Conservation (phyloP, 2,888 invertebrate species). For the Trisateles emortualis region DNA sequence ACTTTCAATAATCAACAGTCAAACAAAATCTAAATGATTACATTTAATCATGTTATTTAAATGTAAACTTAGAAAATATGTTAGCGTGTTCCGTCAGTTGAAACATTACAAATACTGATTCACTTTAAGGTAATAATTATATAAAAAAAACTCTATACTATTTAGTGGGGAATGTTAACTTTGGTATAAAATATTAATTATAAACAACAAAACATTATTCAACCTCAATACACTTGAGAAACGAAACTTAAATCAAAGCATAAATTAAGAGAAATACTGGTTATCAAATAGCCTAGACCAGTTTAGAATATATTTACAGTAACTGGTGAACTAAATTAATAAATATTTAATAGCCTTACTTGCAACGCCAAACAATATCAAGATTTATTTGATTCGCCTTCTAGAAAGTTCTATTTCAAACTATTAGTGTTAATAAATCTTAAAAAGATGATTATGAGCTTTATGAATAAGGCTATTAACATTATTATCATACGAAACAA, state of each 20-base stretch:
- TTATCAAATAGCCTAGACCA: slow-evolving; percentile 78
- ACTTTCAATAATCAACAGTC: slow-evolving; percentile 76
- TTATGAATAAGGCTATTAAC: slow-evolving; percentile 34
- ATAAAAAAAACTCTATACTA: slow-evolving; percentile 74
- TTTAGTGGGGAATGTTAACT: slow-evolving; percentile 91
- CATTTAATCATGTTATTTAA: slow-evolving; percentile 72
- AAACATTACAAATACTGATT: slow-evolving; percentile 63
- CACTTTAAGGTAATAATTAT: slow-evolving; percentile 50
- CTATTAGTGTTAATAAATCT: slow-evolving; percentile 13
- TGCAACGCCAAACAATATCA: slow-evolving; percentile 11
- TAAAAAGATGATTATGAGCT: slow-evolving; percentile 9
- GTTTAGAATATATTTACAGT: slow-evolving; percentile 80
- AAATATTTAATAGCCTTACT: slow-evolving; percentile 47
- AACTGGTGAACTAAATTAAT: slow-evolving; percentile 69
- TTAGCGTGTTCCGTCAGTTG: slow-evolving; percentile 67
- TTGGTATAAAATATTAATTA: slow-evolving; percentile 89
- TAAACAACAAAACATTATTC: slow-evolving; percentile 84
- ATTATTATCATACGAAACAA: slow-evolving; percentile 22
- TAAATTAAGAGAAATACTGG: slow-evolving; percentile 86
- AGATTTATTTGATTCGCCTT: slow-evolving; percentile 14
- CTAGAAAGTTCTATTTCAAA: slow-evolving; percentile 19
- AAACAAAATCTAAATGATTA: slow-evolving; percentile 77
- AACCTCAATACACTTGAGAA: slow-evolving; percentile 80
- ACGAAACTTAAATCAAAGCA: slow-evolving; percentile 79
- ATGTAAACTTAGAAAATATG: slow-evolving; percentile 77